Conservation (phyloP, 2,888 invertebrate genomes). For the Papilio gigon region DNA sequence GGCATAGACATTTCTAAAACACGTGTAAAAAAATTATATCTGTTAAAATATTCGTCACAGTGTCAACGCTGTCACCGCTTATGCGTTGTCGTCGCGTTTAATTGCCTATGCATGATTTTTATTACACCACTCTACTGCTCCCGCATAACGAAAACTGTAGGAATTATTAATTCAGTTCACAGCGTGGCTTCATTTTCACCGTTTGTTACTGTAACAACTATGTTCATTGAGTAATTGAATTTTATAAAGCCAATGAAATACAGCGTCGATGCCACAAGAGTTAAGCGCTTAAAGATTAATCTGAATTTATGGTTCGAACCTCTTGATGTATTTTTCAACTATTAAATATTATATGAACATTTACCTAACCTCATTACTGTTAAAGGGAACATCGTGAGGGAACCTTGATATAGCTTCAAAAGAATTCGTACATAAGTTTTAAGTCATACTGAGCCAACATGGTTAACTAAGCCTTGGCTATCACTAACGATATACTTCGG, state of each 20-base stretch:
- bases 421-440: too few relatives aligned
- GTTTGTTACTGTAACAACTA: neutral
- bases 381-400: too few relatives aligned
- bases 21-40: neutral
- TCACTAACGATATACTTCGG: too few relatives aligned
- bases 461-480: too few relatives aligned
- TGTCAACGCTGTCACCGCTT: constrained; percentile 5
- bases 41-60: constrained; percentile 7
- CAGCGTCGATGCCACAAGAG: neutral
- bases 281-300: too few relatives aligned
- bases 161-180: constrained; percentile 8
- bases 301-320: too few relatives aligned
- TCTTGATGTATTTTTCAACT: too few relatives aligned
- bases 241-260: neutral
- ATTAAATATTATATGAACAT: too few relatives aligned
- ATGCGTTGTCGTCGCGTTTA: constrained; percentile 17
- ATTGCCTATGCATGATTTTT: constrained; percentile 30
- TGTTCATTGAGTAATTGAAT: neutral
- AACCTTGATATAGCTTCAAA: too few relatives aligned
- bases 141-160: neutral
- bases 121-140: constrained; percentile 24
- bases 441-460: too few relatives aligned
- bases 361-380: too few relatives aligned
- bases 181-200: neutral
- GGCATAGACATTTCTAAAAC: neutral